Conservation (phyloP, 2,113 vertebrate species). For the Balaeniceps rex region DNA sequence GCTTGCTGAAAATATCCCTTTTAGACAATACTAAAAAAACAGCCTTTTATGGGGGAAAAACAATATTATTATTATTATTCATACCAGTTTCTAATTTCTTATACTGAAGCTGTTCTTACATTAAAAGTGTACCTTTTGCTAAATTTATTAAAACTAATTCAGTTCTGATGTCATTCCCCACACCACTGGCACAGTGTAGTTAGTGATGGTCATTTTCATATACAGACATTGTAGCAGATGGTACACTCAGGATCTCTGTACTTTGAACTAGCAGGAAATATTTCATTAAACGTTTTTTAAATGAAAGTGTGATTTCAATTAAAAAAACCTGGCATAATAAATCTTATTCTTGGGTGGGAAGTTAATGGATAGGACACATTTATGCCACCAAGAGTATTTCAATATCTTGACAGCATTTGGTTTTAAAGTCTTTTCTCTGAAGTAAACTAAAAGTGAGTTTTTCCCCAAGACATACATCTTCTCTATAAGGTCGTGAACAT, state of each 20-base stretch:
- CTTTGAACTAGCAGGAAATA: background rate
- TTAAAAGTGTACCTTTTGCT: background rate
- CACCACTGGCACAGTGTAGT: background rate
- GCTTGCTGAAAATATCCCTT: background rate
- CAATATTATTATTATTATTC: background rate
- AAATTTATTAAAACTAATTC: background rate
- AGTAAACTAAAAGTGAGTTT: background rate
- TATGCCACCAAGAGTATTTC: background rate
- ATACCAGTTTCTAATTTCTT: background rate
- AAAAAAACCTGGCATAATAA: background rate
- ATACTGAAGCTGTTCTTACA: background rate
- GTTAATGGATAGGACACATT: background rate
- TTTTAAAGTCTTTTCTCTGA: background rate
- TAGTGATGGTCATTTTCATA: background rate
- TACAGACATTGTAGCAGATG: background rate
- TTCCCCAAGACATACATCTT: background rate
- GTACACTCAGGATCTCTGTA: background rate
- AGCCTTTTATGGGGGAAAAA: background rate
- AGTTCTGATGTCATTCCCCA: background rate
- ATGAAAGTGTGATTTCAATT: background rate
- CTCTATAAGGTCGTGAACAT: background rate
- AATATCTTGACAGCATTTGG: background rate
- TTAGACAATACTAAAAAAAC: fast-evolving
- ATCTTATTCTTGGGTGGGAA: background rate
- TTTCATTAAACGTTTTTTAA: background rate